Evolutionary conservation across 2,113 vertebrate genomes (phyloP), one percentile per base, ranked within the genome.

Genomic region (Morone saxatilis): DNA sequence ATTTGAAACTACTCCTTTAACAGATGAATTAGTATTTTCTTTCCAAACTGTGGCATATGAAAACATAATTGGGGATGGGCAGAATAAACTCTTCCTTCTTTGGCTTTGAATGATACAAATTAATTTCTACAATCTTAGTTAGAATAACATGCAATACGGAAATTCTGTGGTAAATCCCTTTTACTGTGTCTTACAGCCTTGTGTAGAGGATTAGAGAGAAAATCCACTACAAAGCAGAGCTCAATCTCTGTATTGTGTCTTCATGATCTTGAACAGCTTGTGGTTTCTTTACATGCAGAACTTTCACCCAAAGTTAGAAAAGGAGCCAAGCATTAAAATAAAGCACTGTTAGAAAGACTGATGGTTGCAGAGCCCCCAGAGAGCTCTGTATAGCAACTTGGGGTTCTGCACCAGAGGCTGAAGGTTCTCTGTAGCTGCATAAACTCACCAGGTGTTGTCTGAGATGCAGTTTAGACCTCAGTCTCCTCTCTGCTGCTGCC

Each of bases 381-480:
- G 75, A 63, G 74, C 7, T 10, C 10, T 31, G 36, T 38, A 36
- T 38, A 69, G 62, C 61, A 60, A 48, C 16, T 4, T 12, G 57
- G 25, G 80, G 45, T 68, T 48, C 38, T 7, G 56, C 79, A 81
- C 85, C 66, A 36, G 84, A 79, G 88, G 87, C 81, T 38, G 71
- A 50, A 85, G 66, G 63, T 59, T 71, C 84, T 41, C 22, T 76
- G 78, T 47, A 61, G 73, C 61, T 69, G 82, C 61, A 83, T 50
- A 61, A 67, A 50, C 75, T 87, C 80, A 76, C 70, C 86, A 84
- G 81, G 77, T 86, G 85, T 62, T 65, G 76, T 81, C 70, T 80
- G 31, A 89, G 73, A 92, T 73, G 81, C 38, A 57, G 76, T 90
- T 90, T 61, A 82, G 74, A 86, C 59, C 60, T 85, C 16, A 8